phyloP scores from a whole-genome alignment of 1,140 invertebrate species.

The Atta texana region DNA sequence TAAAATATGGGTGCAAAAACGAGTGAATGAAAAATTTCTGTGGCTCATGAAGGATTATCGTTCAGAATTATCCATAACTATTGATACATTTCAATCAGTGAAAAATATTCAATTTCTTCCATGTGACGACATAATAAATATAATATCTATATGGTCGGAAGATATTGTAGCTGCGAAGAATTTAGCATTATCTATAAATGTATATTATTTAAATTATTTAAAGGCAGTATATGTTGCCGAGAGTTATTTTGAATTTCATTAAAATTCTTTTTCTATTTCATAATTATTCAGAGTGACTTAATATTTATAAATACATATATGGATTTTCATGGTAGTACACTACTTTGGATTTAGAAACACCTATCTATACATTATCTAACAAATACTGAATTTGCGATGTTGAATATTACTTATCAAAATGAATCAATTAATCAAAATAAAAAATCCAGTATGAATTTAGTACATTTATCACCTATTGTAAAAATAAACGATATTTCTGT shows the following conservation, averaged over 20 bases:
- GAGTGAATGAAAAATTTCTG: not conserved
- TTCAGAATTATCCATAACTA: not conserved
- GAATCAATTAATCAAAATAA: not conserved
- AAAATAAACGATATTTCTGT: too few relatives aligned
- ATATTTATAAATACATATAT: constrained; percentile 22
- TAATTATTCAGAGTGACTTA: not conserved
- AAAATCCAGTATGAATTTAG: too few relatives aligned
- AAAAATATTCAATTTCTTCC: not conserved
- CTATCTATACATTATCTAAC: too few relatives aligned
- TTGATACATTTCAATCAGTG: not conserved
- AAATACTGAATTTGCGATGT: too few relatives aligned
- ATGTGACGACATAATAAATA: too few relatives aligned
- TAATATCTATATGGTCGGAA: constrained; percentile 35
- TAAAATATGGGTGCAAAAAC: constrained; percentile 6
- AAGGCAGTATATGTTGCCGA: not conserved
- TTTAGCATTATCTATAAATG: not conserved
- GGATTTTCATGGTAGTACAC: not conserved
- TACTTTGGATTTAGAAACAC: not conserved
- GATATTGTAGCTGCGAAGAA: constrained; percentile 2
- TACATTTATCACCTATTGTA: too few relatives aligned
- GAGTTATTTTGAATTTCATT: not conserved
- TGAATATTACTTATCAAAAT: too few relatives aligned
- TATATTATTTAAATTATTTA: constrained; percentile 11
- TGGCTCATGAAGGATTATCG: not conserved
- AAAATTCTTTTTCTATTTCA: not conserved